These are phyloP conservation scores for Colletes latitarsis DNA, from an alignment of 1,140 invertebrate genomes.

Conservation along the genomic window DNA sequence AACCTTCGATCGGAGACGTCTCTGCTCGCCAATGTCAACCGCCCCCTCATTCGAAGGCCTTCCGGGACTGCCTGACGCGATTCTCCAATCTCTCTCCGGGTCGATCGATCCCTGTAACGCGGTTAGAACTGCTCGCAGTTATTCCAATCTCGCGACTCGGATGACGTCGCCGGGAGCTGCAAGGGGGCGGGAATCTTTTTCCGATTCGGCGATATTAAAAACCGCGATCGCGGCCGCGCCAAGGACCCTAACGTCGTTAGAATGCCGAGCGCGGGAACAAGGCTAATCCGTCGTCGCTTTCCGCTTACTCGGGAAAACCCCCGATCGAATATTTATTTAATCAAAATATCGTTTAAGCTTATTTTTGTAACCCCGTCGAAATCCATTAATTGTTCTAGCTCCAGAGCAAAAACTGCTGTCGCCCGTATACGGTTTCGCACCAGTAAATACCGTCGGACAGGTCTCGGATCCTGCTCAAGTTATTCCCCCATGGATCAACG, in stretches of 20 bases:
- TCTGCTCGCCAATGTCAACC: background rate
- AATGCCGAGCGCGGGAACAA: background rate
- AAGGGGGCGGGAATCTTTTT: background rate
- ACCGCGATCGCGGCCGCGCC: background rate
- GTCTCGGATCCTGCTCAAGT: no score
- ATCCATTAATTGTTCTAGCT: no score
- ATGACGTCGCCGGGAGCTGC: background rate
- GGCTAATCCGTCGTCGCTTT: background rate
- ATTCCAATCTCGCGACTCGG: background rate
- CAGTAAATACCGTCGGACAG: no score
- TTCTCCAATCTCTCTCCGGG: background rate
- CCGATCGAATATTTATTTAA: no score
- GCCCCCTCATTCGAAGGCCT: background rate
- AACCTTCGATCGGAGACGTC: background rate
- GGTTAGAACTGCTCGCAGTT: constrained; percentile 11
- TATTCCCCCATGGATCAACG: no score
- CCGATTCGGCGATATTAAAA: background rate
- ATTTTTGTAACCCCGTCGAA: no score
- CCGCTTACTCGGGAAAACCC: no score
- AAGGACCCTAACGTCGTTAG: background rate
- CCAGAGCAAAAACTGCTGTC: no score
- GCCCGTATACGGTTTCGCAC: no score
- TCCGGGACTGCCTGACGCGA: constrained; percentile 1
- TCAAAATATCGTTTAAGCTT: no score
- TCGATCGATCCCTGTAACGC: background rate